phyloP scores from a whole-genome alignment of 2,113 vertebrate species.

The Burhinus oedicnemus region DNA sequence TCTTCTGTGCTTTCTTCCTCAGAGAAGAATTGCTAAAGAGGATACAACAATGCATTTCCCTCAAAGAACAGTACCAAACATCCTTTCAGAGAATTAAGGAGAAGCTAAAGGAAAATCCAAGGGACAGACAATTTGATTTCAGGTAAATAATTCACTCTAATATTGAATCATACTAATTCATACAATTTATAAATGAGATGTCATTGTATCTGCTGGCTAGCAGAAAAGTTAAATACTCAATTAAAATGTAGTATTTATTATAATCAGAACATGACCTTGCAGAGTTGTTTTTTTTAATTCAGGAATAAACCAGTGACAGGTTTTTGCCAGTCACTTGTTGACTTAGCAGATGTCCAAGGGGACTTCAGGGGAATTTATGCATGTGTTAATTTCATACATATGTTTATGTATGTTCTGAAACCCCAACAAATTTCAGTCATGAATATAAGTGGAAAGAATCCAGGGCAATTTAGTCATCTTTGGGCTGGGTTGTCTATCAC shows the following conservation, averaged over 20 bases:
- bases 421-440: neutral
- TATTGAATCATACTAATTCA: neutral
- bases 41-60: conserved; percentile 74
- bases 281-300: neutral
- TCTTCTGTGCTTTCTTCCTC: neutral
- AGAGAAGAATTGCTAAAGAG: conserved; percentile 78
- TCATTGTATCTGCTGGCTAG: neutral
- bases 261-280: neutral
- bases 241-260: neutral
- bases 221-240: neutral
- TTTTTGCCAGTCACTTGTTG: neutral
- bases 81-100: conserved; percentile 77
- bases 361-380: neutral
- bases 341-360: neutral
- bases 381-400: neutral
- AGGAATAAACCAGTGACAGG: neutral
- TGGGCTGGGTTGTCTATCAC: neutral
- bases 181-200: neutral
- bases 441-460: neutral
- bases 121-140: conserved; percentile 79
- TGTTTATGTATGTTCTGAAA: neutral
- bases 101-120: conserved; percentile 71
- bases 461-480: neutral
- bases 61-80: conserved; percentile 78
- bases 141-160: conserved; percentile 66